Conservation (phyloP, 2,113 vertebrate genomes). For the Piprites chloris region DNA sequence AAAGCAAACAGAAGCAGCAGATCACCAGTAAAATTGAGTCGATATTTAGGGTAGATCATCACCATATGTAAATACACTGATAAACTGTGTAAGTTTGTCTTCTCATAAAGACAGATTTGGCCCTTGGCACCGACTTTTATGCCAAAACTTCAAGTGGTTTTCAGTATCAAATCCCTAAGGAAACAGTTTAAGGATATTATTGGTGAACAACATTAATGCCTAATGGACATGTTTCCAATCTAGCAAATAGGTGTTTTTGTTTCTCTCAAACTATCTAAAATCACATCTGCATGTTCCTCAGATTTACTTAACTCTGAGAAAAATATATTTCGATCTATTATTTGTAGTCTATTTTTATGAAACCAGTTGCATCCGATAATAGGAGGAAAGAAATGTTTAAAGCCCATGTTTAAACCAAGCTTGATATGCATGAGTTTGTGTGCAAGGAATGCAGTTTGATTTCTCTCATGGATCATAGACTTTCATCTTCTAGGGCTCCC, state of each 20-base stretch:
- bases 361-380: not conserved
- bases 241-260: not conserved
- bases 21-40: not conserved
- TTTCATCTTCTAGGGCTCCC: not conserved
- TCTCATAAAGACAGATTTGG: not conserved
- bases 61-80: not conserved
- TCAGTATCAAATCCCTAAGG: not conserved
- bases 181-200: not conserved
- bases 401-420: not conserved
- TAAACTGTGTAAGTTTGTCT: not conserved
- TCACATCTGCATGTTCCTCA: not conserved
- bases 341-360: not conserved
- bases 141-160: not conserved
- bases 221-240: not conserved
- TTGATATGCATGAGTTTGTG: not conserved
- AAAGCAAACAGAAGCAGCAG: not conserved
- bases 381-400: not conserved
- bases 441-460: not conserved
- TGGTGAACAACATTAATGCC: not conserved
- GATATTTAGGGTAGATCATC: not conserved
- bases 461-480: not conserved
- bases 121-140: not conserved
- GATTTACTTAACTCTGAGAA: not conserved
- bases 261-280: not conserved
- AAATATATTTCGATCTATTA: not conserved